Percentiles rank a stretch among this genome's conserved stretches.
Conservation (phyloP, 2,113 vertebrate genomes). For the Acrocephalus arundinaceus region DNA sequence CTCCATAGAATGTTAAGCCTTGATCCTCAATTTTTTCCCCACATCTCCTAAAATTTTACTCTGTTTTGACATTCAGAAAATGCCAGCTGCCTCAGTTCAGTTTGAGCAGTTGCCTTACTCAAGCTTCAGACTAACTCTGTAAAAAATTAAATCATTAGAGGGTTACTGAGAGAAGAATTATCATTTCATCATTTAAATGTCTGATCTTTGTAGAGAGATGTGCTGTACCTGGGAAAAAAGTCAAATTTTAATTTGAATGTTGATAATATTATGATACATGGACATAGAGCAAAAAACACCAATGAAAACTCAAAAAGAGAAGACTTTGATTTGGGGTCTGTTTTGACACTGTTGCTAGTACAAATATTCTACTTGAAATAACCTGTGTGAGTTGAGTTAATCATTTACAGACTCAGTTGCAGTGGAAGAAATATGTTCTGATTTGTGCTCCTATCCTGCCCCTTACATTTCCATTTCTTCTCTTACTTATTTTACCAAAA, state of each 20-base stretch:
- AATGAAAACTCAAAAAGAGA: not conserved
- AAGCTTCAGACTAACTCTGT: not conserved
- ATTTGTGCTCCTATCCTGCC: not conserved
- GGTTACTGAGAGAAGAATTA: not conserved
- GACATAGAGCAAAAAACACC: not conserved
- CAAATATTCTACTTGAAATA: slow-evolving; percentile 20
- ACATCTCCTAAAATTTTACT: not conserved
- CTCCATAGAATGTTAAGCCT: not conserved
- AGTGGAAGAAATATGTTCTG: not conserved
- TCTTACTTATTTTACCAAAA: not conserved
- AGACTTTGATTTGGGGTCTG: slow-evolving; percentile 1
- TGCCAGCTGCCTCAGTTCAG: not conserved
- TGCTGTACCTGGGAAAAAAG: not conserved
- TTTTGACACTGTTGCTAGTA: slow-evolving; percentile 16
- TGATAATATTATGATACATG: not conserved
- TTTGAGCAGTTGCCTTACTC: not conserved
- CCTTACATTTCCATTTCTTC: not conserved
- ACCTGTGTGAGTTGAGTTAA: not conserved
- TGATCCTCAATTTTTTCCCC: not conserved
- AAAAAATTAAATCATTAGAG: not conserved
- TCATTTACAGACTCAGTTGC: not conserved
- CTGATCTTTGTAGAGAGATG: not conserved
- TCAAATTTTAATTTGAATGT: not conserved
- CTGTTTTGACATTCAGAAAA: not conserved
- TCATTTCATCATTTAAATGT: not conserved